A percentile compares a stretch with the other conserved stretches of the same genome.
Conservation (phyloP, 2,888 invertebrate species). For the Synanthedon andrenaeformis region DNA sequence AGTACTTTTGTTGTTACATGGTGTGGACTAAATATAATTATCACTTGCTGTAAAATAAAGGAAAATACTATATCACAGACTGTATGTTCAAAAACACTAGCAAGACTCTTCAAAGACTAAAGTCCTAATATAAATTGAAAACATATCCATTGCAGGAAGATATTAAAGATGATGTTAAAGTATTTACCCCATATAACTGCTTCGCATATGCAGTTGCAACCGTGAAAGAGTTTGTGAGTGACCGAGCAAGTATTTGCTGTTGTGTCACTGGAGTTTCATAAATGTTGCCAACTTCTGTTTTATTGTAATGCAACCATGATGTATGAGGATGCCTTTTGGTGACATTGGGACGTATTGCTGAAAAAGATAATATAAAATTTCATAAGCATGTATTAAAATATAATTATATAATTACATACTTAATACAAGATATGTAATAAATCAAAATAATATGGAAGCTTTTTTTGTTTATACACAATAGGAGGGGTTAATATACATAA, state of each 20-base stretch:
- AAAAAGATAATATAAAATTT: constrained; percentile 9
- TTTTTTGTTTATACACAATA: neutral
- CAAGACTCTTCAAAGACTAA: too few relatives aligned
- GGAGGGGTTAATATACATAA: neutral
- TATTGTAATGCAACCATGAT: constrained; percentile 78
- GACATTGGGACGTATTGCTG: constrained; percentile 62
- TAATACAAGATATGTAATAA: neutral
- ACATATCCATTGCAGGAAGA: too few relatives aligned
- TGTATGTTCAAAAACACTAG: too few relatives aligned
- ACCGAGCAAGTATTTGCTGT: constrained; percentile 76
- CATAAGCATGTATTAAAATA: neutral
- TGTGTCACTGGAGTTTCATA: constrained; percentile 76
- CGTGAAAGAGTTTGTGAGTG: constrained; percentile 80
- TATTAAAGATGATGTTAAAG: too few relatives aligned
- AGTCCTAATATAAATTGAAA: too few relatives aligned
- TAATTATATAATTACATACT: neutral
- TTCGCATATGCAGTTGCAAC: constrained; percentile 83
- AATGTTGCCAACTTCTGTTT: constrained; percentile 74
- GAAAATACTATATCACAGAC: too few relatives aligned
- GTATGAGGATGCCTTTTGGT: constrained; percentile 79
- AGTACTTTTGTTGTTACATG: too few relatives aligned
- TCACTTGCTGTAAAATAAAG: too few relatives aligned
- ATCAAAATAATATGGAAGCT: neutral
- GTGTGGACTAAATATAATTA: too few relatives aligned
- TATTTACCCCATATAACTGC: constrained; percentile 75